Evolutionary conservation across 2,113 vertebrate genomes (phyloP).

Genomic region (Mus pahari): DNA sequence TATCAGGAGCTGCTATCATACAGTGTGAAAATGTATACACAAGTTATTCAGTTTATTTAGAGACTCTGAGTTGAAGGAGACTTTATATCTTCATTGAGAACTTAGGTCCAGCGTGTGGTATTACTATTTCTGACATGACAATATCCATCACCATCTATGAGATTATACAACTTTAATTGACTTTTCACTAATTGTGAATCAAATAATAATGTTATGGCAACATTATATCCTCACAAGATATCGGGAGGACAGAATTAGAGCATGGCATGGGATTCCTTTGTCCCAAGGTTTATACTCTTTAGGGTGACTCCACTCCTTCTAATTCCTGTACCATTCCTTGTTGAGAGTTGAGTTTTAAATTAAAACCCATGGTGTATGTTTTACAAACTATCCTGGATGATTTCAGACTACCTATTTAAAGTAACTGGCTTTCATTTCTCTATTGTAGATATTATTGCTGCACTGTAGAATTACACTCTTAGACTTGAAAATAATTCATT

Average conservation of each 20-base stretch:
- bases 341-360: neutral
- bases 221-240: neutral
- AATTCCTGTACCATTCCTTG: neutral
- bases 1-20: neutral
- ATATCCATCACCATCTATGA: neutral
- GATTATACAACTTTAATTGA: neutral
- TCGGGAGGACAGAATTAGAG: neutral
- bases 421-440: neutral
- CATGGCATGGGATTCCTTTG: neutral
- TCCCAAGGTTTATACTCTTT: neutral
- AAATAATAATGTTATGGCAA: constrained; percentile 9
- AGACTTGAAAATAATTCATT: neutral
- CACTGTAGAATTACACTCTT: neutral
- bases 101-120: neutral
- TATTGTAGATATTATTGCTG: constrained; percentile 52
- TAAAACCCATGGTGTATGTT: neutral
- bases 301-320: neutral
- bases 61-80: neutral
- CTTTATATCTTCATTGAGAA: neutral
- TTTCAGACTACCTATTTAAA: neutral
- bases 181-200: neutral
- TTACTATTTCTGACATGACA: neutral
- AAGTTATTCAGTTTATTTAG: neutral
- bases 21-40: neutral
- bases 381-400: neutral